Evolutionary conservation across 2,888 invertebrate species (phyloP).

Genomic region (Cheilosia grossa): DNA sequence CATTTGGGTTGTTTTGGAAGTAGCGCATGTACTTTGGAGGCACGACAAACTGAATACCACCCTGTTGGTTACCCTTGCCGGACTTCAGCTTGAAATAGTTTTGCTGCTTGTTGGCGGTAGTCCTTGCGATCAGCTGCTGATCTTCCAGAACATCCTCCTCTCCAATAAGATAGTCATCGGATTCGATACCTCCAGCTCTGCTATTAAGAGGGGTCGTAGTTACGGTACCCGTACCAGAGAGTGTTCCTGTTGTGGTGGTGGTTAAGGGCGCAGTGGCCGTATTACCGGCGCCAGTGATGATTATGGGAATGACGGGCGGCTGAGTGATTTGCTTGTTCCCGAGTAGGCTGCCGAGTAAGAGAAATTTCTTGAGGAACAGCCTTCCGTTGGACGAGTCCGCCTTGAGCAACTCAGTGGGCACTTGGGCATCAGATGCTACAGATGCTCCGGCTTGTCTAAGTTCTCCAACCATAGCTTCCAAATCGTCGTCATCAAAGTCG

Average conservation of each 20-base stretch:
- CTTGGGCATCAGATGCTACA: conserved; percentile 8
- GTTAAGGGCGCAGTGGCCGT: not conserved
- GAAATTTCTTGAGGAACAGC: conserved; percentile 80
- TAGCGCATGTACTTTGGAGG: conserved; percentile 79
- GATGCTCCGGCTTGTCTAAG: conserved; percentile 45
- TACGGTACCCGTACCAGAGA: conserved; percentile 57
- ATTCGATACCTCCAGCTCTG: conserved; percentile 43
- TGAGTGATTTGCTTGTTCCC: conserved; percentile 76
- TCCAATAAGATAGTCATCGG: conserved; percentile 73
- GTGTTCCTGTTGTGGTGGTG: conserved; percentile 74
- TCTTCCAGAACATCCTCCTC: conserved; percentile 76
- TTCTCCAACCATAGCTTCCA: conserved; percentile 41
- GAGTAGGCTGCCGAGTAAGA: conserved; percentile 79
- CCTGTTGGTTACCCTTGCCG: conserved; percentile 76
- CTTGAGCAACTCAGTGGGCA: conserved; percentile 48
- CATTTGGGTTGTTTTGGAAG: conserved; percentile 80
- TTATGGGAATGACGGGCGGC: conserved; percentile 80
- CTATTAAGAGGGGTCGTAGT: conserved; percentile 71
- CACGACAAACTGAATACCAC: conserved; percentile 78
- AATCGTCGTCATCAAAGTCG: conserved; percentile 38
- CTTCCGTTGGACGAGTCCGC: conserved; percentile 79
- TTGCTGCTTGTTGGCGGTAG: conserved; percentile 78
- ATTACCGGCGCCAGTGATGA: conserved; percentile 75
- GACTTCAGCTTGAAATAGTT: conserved; percentile 78
- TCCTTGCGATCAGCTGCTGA: conserved; percentile 76